phyloP scores from a whole-genome alignment of 2,113 vertebrate genomes.

The Brevimyrus niger region DNA sequence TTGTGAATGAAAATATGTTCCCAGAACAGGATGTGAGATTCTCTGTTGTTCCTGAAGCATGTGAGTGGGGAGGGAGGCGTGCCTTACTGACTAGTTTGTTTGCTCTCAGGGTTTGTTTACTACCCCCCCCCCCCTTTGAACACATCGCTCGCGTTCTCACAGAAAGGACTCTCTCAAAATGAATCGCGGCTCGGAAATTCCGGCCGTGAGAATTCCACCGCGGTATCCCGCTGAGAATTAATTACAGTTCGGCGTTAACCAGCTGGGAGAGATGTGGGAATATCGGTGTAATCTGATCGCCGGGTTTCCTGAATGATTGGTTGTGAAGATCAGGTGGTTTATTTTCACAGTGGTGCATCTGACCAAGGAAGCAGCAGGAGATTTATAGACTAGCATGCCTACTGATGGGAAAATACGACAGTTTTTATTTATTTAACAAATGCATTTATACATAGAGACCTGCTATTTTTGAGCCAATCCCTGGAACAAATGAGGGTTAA shows the following conservation, averaged over 20 bases:
- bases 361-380: neutral
- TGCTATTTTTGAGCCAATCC: neutral
- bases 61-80: neutral
- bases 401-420: conserved; percentile 13
- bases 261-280: neutral
- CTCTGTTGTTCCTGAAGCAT: conserved; percentile 11
- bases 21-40: conserved; percentile 41
- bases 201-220: neutral
- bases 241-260: conserved; percentile 3
- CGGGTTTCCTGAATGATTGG: neutral
- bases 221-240: neutral
- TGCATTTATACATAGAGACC: neutral
- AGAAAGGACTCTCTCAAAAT: neutral
- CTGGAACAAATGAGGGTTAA: neutral
- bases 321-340: neutral
- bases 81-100: neutral
- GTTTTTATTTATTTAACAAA: neutral
- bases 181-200: neutral
- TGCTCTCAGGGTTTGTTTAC: conserved; percentile 34
- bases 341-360: neutral
- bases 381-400: neutral
- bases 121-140: neutral
- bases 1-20: conserved; percentile 46
- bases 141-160: neutral
- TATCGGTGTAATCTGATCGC: neutral